phyloP scores from a whole-genome alignment of 1,140 invertebrate species.

The Cydia strobilella region DNA sequence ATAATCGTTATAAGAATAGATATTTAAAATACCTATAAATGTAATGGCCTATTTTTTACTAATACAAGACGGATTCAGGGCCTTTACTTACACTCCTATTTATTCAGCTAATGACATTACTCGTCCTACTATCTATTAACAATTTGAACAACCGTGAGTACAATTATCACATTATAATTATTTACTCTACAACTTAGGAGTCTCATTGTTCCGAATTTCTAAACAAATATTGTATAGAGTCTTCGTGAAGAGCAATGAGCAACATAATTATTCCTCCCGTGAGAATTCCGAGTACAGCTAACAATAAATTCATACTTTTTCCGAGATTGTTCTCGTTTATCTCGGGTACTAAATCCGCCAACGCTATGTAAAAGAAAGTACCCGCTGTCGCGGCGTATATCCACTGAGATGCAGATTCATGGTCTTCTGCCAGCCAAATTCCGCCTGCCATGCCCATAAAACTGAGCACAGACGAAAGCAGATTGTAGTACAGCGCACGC shows the following conservation, averaged over 20 bases:
- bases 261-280: slow-evolving; percentile 87
- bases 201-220: slow-evolving; percentile 72
- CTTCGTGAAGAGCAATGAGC: slow-evolving; percentile 87
- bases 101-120: not conserved
- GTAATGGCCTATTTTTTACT: not conserved
- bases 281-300: slow-evolving; percentile 84
- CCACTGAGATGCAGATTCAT: slow-evolving; percentile 85
- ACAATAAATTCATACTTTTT: slow-evolving; percentile 66
- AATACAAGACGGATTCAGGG: slow-evolving; percentile 1
- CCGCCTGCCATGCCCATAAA: slow-evolving; percentile 88
- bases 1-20: not conserved
- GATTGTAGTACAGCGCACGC: slow-evolving; percentile 87
- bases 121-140: slow-evolving; percentile 39
- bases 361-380: slow-evolving; percentile 90
- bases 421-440: slow-evolving; percentile 84
- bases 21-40: not conserved
- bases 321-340: slow-evolving; percentile 78
- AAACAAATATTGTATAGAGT: slow-evolving; percentile 82
- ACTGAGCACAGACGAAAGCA: slow-evolving; percentile 87
- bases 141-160: slow-evolving; percentile 64
- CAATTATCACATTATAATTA: slow-evolving; percentile 59
- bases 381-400: slow-evolving; percentile 90
- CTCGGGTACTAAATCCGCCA: slow-evolving; percentile 88
- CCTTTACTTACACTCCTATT: not conserved
- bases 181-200: slow-evolving; percentile 37